Evolutionary conservation across 2,888 invertebrate species (phyloP), one percentile per base, ranked within the genome.

Genomic region (Pollenia amentaria): DNA sequence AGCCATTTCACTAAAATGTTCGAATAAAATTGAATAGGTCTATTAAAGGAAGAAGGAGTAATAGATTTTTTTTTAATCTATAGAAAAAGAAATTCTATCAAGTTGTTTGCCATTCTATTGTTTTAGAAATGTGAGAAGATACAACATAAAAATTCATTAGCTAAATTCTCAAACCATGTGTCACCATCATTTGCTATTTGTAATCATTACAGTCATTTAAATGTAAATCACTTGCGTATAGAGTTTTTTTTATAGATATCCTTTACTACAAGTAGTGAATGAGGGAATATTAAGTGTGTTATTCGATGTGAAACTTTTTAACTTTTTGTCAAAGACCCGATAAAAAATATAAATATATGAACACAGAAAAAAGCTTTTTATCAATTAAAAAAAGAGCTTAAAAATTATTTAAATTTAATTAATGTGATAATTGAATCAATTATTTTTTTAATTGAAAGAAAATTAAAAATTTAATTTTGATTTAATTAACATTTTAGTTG

Each of bases 131-230:
- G 21, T 57, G 16, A n/a, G 16, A 6, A 29, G 29, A 29, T 29
- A 29, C 3, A 29, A 29, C 29, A 46, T 46, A 40, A 48, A 21
- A 53, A 70, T 16, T n/a, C 46, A 48, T 67, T 51, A 44, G 53
- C 51, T 11, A 44, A 55, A 70, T 21, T 12, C 16, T 18, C 14
- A 12, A 46, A 69, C 16, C 78, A 84, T 75, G 69, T 79, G 79
- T 55, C 75, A 79, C 48, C 67, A 44, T 78, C n/a, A 11, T 29
- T 29, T 6, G 12, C 9, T 11, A 18, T 8, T 11, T 16, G 10
- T 69, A 60, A 78, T 72, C 80, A 80, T 81, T 73, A 65, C 18
- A 60, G 69, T 69, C 70, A 84, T 80, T 80, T 80, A 80, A 80
- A 80, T 84, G 55, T 62, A 80, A 69, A 73, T 78, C 21, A 64